Conservation (phyloP, 2,113 vertebrate species). For the Gopherus flavomarginatus region DNA sequence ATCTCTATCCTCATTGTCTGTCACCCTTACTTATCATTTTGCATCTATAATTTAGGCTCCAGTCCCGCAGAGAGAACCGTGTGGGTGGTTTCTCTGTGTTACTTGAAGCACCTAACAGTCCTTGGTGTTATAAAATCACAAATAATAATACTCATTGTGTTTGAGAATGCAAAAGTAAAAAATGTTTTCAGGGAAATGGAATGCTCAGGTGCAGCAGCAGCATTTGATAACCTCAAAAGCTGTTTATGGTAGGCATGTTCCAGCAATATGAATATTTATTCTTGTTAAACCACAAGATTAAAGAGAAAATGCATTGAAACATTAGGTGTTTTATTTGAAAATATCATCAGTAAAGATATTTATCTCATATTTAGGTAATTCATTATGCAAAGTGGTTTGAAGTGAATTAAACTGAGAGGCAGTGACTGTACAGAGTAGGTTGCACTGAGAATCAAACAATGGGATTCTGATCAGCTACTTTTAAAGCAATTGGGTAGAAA, state of each 20-base stretch:
- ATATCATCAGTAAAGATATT: slow-evolving; percentile 22
- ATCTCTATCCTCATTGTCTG: neutral
- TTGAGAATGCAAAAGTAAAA: neutral
- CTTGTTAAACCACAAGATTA: neutral
- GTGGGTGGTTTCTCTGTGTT: neutral
- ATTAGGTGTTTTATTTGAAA: slow-evolving; percentile 14
- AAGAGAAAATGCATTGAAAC: slow-evolving; percentile 9
- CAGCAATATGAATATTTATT: neutral
- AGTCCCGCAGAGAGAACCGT: neutral
- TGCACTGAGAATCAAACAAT: neutral
- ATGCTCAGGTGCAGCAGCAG: neutral
- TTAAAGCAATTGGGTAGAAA: neutral
- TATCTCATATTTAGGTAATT: neutral
- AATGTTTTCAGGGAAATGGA: slow-evolving; percentile 6
- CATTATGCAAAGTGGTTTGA: neutral
- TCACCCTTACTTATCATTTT: neutral
- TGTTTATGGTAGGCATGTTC: neutral
- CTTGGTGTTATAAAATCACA: neutral
- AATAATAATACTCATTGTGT: neutral
- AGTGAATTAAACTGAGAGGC: too few species aligned
- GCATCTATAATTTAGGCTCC: neutral
- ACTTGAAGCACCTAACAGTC: neutral
- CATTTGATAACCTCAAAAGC: neutral
- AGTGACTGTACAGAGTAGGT: neutral
- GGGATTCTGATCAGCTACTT: neutral